These are phyloP conservation scores for Asbolus verrucosus DNA, from an alignment of 1,140 invertebrate species.

Conservation along the genomic window DNA sequence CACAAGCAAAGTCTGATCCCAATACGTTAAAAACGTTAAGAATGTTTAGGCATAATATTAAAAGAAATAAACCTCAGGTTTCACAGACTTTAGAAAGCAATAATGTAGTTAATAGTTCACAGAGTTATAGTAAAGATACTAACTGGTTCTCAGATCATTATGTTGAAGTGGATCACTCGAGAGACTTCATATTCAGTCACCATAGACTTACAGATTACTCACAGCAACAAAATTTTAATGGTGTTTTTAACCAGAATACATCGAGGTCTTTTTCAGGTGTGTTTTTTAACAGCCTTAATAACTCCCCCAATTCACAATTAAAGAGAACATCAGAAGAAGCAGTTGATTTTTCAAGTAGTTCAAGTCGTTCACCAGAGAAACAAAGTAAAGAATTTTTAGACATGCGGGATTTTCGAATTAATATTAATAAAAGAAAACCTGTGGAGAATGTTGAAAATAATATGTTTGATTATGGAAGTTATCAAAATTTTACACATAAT, in stretches of 20 bases:
- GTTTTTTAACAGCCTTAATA: not conserved
- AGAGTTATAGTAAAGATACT: conserved; percentile 8
- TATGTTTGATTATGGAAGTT: conserved; percentile 4
- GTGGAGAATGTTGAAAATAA: not conserved
- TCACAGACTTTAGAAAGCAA: conserved; percentile 28
- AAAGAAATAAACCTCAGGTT: conserved; percentile 47
- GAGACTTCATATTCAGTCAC: not conserved
- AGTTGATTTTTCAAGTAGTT: not conserved
- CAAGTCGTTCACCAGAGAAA: not conserved
- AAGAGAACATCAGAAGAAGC: not conserved
- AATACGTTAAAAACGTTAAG: conserved; percentile 69
- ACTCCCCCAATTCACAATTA: not conserved
- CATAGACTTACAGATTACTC: not conserved
- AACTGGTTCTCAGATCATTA: conserved; percentile 3
- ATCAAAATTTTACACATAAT: conserved; percentile 13
- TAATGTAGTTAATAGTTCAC: conserved; percentile 32
- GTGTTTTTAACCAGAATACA: not conserved
- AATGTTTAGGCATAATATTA: conserved; percentile 67
- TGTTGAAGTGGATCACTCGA: not conserved
- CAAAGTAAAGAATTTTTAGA: not conserved
- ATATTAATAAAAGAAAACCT: conserved; percentile 10
- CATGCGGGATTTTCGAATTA: not conserved
- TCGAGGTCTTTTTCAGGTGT: not conserved
- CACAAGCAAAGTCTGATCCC: conserved; percentile 66
- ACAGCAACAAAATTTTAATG: not conserved